Conservation (phyloP, 2,888 invertebrate species). For the Dorcus parallelipipedus region DNA sequence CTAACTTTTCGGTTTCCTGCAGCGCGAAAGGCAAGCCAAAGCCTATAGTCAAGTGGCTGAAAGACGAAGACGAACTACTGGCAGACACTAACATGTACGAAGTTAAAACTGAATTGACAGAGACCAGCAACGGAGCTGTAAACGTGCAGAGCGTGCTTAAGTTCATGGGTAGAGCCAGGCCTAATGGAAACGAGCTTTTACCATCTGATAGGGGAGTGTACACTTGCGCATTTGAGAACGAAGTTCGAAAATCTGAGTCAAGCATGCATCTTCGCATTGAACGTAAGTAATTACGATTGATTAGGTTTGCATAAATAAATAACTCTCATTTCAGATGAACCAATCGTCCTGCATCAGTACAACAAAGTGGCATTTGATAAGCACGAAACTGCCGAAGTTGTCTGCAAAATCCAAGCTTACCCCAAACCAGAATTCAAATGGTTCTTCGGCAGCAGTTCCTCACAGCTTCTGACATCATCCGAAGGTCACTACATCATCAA, state of each 20-base stretch:
- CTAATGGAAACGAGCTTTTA: slow-evolving; percentile 71
- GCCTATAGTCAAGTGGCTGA: slow-evolving; percentile 81
- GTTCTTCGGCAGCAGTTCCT: slow-evolving; percentile 75
- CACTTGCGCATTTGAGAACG: slow-evolving; percentile 84
- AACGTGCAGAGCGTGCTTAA: slow-evolving; percentile 79
- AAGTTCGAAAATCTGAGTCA: slow-evolving; percentile 82
- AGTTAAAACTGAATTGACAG: slow-evolving; percentile 73
- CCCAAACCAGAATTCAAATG: slow-evolving; percentile 92
- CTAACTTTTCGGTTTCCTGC: slow-evolving; percentile 76
- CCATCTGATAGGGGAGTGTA: slow-evolving; percentile 85
- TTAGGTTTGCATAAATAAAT: background rate
- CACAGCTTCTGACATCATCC: slow-evolving; percentile 72
- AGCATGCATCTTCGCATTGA: slow-evolving; percentile 89
- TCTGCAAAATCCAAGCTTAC: slow-evolving; percentile 86
- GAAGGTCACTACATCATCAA: slow-evolving; percentile 85
- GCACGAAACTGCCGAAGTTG: slow-evolving; percentile 79
- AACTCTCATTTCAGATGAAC: slow-evolving; percentile 62
- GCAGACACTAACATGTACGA: slow-evolving; percentile 77
- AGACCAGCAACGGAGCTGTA: slow-evolving; percentile 74
- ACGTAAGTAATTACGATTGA: slow-evolving; percentile 58
- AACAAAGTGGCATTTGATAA: slow-evolving; percentile 86
- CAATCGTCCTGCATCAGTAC: slow-evolving; percentile 80
- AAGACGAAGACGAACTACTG: slow-evolving; percentile 77
- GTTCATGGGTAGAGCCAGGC: slow-evolving; percentile 76
- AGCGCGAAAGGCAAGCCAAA: slow-evolving; percentile 86